Base-by-base conservation (phyloP, 2,888 invertebrate species). In the Chrysomela aeneicollis region DNA sequence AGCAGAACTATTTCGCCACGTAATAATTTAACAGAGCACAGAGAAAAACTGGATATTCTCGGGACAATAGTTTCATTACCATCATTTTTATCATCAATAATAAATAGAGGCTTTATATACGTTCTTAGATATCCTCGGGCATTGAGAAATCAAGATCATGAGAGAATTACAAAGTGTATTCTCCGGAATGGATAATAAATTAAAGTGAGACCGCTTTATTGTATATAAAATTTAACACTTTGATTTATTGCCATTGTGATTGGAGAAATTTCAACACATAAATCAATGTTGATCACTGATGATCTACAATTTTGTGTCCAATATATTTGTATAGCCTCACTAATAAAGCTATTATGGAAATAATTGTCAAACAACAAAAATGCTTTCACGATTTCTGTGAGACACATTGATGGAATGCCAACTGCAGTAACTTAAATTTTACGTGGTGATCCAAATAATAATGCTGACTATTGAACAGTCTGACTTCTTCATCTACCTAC, bases 171-270 rank as follows among this genome's bases (percentile, higher is more conserved):
- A 59, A 63, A 68, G 61, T 66, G 52, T 61, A 63, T 61, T 66
- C 65, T 68, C 15, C 15, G 42, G 42, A 42, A 53, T 61, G 53
- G 68, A 68, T 66, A 66, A 65, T 63, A 66, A 68, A 68, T 68
- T 67, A 62, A 64, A 67, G 58, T 58, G 63, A 63, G 68, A 66
- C 58, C 35, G 63, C 63, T 63, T 59, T 66, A 63, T 59, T 65
- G 65, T 66, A 61, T 53, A 63, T 64, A 66, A 70, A 68, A 62
- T 62, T 61, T 46, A 66, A 64, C 61, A 46, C 62, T 64, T 66
- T 71, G 70, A 73, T 71, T 70, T 71, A 70, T 67, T 64, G 54
- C 70, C 66, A 62, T 68, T 69, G 63, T 68, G 64, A 68, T 68
- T 65, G 68, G 66, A 69, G 66, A 66, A 35, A 69, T 70, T 69